These are phyloP conservation scores for Lithophane socia DNA, from an alignment of 2,888 invertebrate species.

Conservation along the genomic window DNA sequence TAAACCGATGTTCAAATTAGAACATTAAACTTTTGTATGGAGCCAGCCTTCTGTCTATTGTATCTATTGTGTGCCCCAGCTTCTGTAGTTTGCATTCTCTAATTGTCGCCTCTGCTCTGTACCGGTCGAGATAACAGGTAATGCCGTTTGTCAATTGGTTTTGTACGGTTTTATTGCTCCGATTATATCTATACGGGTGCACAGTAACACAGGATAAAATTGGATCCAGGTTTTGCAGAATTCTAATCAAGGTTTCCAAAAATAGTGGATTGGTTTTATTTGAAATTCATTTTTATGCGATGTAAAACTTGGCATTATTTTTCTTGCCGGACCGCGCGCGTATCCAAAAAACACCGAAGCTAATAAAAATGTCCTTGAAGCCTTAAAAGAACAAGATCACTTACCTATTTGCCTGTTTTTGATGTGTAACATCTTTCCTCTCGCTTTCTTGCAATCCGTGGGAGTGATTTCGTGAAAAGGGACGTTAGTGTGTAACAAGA, in stretches of 20 bases:
- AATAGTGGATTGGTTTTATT: slow-evolving; percentile 19
- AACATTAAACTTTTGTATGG: too few relatives aligned
- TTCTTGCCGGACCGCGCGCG: neutral
- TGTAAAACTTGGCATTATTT: neutral
- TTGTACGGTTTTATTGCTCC: slow-evolving; percentile 57
- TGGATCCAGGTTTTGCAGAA: slow-evolving; percentile 20
- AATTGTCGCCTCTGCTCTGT: slow-evolving; percentile 70
- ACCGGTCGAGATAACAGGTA: slow-evolving; percentile 60
- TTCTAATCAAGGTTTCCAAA: slow-evolving; percentile 32
- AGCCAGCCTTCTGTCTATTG: slow-evolving; percentile 22
- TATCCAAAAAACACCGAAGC: too few relatives aligned
- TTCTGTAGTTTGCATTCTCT: slow-evolving; percentile 70
- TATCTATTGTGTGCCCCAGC: slow-evolving; percentile 7
- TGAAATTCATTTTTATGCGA: neutral
- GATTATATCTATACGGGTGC: slow-evolving; percentile 46
- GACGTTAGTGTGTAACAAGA: too few relatives aligned
- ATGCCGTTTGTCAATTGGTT: slow-evolving; percentile 63
- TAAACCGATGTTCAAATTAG: neutral
- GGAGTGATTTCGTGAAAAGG: too few relatives aligned
- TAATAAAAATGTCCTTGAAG: too few relatives aligned
- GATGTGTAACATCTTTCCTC: too few relatives aligned
- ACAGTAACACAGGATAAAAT: slow-evolving; percentile 17
- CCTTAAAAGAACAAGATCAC: neutral
- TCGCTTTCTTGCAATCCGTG: too few relatives aligned
- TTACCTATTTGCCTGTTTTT: neutral